Evolutionary conservation across 2,888 invertebrate genomes (phyloP).

Genomic region (Phaedon cochleariae): DNA sequence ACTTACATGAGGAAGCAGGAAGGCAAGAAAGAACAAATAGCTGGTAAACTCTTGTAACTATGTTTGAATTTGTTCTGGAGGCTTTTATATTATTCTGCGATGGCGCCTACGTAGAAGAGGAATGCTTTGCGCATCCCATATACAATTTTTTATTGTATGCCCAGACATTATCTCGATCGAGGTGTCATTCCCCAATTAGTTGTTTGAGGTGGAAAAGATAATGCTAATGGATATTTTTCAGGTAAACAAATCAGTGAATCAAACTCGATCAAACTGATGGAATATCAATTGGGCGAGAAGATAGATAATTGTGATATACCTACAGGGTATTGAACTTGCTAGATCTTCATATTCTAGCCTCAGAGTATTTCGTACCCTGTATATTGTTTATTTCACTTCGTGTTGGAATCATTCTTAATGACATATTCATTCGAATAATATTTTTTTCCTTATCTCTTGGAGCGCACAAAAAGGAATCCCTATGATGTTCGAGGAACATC

Average conservation of each 20-base stretch:
- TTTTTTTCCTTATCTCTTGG: too few species aligned
- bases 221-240: slow-evolving; percentile 26
- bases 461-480: too few species aligned
- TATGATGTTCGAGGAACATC: too few species aligned
- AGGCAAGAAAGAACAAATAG: slow-evolving; percentile 27
- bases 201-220: slow-evolving; percentile 19
- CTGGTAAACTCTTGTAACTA: slow-evolving; percentile 34
- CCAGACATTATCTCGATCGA: slow-evolving; percentile 25
- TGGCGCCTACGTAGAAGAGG: slow-evolving; percentile 32
- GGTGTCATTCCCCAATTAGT: slow-evolving; percentile 28
- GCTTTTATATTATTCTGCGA: slow-evolving; percentile 32
- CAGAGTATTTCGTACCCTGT: too few species aligned
- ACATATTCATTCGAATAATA: too few species aligned
- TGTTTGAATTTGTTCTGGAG: slow-evolving; percentile 29
- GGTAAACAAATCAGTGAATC: slow-evolving; percentile 24
- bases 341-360: too few species aligned
- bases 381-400: too few species aligned
- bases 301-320: too few species aligned
- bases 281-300: not conserved
- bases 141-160: not conserved
- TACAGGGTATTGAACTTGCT: too few species aligned
- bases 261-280: slow-evolving; percentile 18
- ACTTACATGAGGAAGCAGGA: slow-evolving; percentile 31
- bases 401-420: too few species aligned
- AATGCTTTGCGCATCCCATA: slow-evolving; percentile 25